Base-by-base conservation (phyloP, 2,888 invertebrate species). In the Hydropsyche betteni region DNA sequence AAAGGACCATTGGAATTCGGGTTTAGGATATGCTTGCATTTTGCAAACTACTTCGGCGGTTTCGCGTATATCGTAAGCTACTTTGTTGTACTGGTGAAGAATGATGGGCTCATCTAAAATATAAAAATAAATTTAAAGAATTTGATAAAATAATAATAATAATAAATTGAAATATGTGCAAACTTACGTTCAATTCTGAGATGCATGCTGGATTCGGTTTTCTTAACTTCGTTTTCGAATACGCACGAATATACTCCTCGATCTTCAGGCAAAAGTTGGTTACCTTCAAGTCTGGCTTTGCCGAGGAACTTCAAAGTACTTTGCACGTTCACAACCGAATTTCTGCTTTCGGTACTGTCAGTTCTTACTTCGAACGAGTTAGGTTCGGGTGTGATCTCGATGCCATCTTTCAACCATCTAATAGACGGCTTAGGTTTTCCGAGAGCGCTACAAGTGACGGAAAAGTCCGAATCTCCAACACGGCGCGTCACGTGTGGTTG, bases 1-100 rank as follows among this genome's bases (percentile, higher is more conserved):
- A 81, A 91, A 95, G 82, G 91, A 94, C 97, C 97, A 97, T 81
- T 96, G 95, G 84, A 97, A 96, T 82, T 95, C 95, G 0, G 97
- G 96, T 81, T 94, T 93, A 0, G 97, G 97, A 84, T 95, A 97
- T 0, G 97, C 95, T 82, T 95, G 94, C 12, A 97, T 95, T 82
- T 93, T 91, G 84, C 97, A 97, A 0, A 93, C 90, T 34, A 97
- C 93, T 83, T 94, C 93, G 0, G 96, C 96, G 0, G 92, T 92
- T 84, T 96, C 96, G 77, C 91, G 89, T 5, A 93, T 85, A 83
- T 96, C 95, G 82, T 92, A 95, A 0, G 97, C 97, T 0, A 96
- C 96, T 85, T 95, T 95, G 82, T 92, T 93, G 84, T 95, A 93
- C 81, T 93, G 93, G 83, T 94, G 93, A 52, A 96, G 88, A 38